Conservation (phyloP, 2,888 invertebrate species). For the Lochmaea crataegi region DNA sequence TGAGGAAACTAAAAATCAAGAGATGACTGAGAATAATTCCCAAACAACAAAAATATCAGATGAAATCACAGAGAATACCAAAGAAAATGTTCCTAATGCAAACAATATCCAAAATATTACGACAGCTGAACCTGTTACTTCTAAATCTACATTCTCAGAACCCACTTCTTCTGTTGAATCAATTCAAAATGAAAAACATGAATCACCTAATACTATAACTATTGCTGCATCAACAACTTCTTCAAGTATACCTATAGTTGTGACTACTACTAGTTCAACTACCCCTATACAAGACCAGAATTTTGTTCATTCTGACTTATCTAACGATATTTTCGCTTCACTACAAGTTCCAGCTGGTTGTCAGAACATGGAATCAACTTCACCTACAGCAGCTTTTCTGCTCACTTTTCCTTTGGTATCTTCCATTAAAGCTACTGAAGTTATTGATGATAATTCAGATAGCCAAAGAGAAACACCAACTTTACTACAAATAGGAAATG, state of each 20-base stretch:
- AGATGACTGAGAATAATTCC: slow-evolving; percentile 29
- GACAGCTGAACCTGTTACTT: background rate
- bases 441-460: slow-evolving; percentile 67
- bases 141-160: background rate
- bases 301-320: slow-evolving; percentile 67
- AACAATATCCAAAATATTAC: background rate
- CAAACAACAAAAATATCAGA: slow-evolving; percentile 23
- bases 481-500: slow-evolving; percentile 66
- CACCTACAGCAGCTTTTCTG: slow-evolving; percentile 82
- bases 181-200: background rate
- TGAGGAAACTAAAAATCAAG: slow-evolving; percentile 28
- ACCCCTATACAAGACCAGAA: slow-evolving; percentile 50
- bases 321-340: slow-evolving; percentile 72
- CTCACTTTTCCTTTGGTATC: slow-evolving; percentile 81
- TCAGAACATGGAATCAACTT: slow-evolving; percentile 72
- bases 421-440: slow-evolving; percentile 68
- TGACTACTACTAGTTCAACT: background rate
- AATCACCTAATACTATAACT: background rate
- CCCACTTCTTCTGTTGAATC: background rate
- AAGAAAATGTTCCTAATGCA: background rate
- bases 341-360: slow-evolving; percentile 69
- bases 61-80: background rate
- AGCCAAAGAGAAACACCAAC: slow-evolving; percentile 65
- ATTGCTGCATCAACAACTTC: background rate
- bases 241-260: background rate